phyloP scores from a whole-genome alignment of 2,797 vertebrate species.

The Parambassis ranga region DNA sequence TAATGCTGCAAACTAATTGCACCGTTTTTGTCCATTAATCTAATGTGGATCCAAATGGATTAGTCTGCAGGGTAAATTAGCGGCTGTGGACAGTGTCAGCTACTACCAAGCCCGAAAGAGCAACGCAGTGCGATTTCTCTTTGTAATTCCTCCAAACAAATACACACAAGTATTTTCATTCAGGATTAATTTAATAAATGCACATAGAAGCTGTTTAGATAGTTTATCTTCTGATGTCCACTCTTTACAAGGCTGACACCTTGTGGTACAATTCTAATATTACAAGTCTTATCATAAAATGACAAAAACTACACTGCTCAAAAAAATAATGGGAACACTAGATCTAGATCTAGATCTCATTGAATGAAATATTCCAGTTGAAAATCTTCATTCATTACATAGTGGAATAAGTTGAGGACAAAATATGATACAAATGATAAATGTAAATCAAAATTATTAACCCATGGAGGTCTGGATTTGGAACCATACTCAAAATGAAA shows the following conservation, averaged over 20 bases:
- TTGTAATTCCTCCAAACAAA: neutral
- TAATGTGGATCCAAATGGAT: neutral
- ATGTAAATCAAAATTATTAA: no score
- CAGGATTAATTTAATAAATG: neutral
- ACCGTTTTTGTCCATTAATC: neutral
- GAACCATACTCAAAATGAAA: no score
- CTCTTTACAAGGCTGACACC: slow-evolving; percentile 24
- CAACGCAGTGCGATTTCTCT: neutral
- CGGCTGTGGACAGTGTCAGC: neutral
- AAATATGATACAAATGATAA: no score
- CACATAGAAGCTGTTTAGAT: neutral
- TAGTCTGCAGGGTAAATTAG: neutral
- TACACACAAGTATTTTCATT: neutral
- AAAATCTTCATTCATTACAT: no score
- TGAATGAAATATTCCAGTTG: no score
- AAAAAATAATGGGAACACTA: no score
- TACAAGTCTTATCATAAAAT: no score
- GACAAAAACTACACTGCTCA: no score
- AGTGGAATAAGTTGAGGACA: no score
- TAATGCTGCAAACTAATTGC: neutral
- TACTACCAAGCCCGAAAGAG: neutral
- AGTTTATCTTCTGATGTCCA: neutral
- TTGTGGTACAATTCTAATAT: slow-evolving; percentile 25
- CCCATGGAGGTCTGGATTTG: no score
- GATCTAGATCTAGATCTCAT: no score